Evolutionary conservation across 2,113 vertebrate genomes (phyloP).

Genomic region (Sorex fumeus): DNA sequence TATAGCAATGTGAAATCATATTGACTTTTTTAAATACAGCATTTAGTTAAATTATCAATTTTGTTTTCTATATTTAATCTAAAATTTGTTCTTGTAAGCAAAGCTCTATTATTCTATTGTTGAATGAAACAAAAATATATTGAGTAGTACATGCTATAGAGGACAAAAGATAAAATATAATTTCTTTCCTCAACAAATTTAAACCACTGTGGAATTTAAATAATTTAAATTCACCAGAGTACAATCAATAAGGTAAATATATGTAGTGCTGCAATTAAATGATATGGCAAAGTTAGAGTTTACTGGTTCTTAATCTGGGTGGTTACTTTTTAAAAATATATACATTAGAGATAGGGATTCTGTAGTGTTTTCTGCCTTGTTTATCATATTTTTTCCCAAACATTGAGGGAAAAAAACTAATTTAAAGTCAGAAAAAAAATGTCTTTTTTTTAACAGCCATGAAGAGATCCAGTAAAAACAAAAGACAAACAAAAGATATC

Average conservation of each 20-base stretch:
- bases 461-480: not conserved
- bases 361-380: not conserved
- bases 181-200: not conserved
- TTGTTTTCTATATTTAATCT: slow-evolving; percentile 27
- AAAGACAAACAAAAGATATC: slow-evolving; percentile 28
- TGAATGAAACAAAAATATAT: not conserved
- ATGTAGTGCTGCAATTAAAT: not conserved
- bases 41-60: slow-evolving; percentile 24
- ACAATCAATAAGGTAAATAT: not conserved
- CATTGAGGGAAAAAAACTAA: not conserved
- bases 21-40: slow-evolving; percentile 39
- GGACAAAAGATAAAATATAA: slow-evolving; percentile 20
- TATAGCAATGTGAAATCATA: slow-evolving; percentile 32
- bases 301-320: not conserved
- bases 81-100: slow-evolving; percentile 13
- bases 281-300: not conserved
- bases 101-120: slow-evolving; percentile 2
- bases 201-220: not conserved
- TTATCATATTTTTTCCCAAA: slow-evolving; percentile 1
- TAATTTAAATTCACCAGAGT: not conserved
- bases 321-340: slow-evolving; percentile 11
- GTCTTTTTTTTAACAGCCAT: not conserved
- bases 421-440: slow-evolving; percentile 43
- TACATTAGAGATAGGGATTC: not conserved
- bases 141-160: not conserved